Evolutionary conservation across 2,888 invertebrate species (phyloP), one percentile per base, ranked within the genome.

Genomic region (Pachliopta kotzebuea): DNA sequence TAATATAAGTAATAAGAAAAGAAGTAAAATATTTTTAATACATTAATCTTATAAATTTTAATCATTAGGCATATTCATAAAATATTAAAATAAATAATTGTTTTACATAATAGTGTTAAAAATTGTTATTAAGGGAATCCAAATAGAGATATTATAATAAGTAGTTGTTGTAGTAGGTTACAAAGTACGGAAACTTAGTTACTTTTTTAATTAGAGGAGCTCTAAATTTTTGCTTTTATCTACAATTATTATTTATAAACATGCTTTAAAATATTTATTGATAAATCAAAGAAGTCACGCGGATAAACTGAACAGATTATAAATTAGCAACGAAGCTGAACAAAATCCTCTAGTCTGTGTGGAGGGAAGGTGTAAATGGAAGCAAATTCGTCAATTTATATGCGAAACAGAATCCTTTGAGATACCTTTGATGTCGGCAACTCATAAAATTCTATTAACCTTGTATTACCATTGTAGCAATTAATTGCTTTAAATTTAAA

Each of bases 381-480:
- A 80, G 88, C 85, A 90, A 90, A 90, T 90, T 87, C 84, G 83
- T 88, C 90, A 90, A 90, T 91, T 89, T 90, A 89, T 90, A 90
- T 90, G 90, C 90, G 89, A 85, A 84, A 82, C 87, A 84, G 80
- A 72, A 76, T 83, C 85, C 85, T 88, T 87, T 52, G 37, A 56
- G 52, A 37, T 57, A 52, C 50, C 24, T 24, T 56, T 80, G 82
- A 78, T 81, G 81, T 81, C 76, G 80, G 77, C 74, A 76, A 71
- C 74, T 72, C 72, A 70, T 72, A 75, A 76, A 77, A 76, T 75
- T 75, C 73, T 72, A 77, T 77, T 74, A 75, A 71, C 70, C 71
- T 71, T 65, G 49, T 58, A 63, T 67, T 59, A 59, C 62, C 52
- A 60, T 63, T 45, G 26, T 56, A 58, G 29, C 67, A 61, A 21